phyloP scores from a whole-genome alignment of 2,888 invertebrate species.

The Polyommatus iphigenia region DNA sequence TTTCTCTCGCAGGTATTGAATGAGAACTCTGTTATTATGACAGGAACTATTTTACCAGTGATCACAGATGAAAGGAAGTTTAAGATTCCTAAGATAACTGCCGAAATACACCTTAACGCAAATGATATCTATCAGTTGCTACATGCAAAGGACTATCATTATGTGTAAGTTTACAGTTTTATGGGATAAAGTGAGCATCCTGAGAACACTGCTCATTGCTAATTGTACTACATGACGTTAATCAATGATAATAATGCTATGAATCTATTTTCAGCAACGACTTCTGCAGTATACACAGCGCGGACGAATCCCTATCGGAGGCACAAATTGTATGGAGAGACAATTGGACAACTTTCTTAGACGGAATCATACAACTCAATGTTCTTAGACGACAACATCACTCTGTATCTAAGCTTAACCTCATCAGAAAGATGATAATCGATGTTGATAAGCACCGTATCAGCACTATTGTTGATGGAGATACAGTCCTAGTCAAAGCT shows the following conservation, averaged over 20 bases:
- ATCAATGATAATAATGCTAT: neutral
- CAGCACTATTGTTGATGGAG: conserved; percentile 33
- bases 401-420: conserved; percentile 82
- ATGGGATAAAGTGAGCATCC: too few relatives aligned
- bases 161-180: neutral
- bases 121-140: conserved; percentile 11
- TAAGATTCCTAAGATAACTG: neutral
- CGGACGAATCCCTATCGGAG: conserved; percentile 48
- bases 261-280: conserved; percentile 46
- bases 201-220: too few relatives aligned
- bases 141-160: neutral
- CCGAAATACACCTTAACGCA: conserved; percentile 29
- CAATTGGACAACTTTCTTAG: conserved; percentile 91
- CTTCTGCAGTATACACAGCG: conserved; percentile 51
- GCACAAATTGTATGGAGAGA: conserved; percentile 81
- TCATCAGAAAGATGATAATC: conserved; percentile 49
- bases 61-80: neutral
- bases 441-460: conserved; percentile 46
- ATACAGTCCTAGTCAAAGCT: conserved; percentile 42
- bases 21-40: neutral
- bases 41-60: neutral
- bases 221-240: too few relatives aligned
- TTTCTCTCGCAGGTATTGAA: neutral
- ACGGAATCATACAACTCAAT: conserved; percentile 89
- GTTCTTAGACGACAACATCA: conserved; percentile 80